Percentiles rank a stretch among this genome's conserved stretches.
These are phyloP conservation scores for Lophius piscatorius DNA, from an alignment of 2,113 vertebrate genomes.

Conservation along the genomic window DNA sequence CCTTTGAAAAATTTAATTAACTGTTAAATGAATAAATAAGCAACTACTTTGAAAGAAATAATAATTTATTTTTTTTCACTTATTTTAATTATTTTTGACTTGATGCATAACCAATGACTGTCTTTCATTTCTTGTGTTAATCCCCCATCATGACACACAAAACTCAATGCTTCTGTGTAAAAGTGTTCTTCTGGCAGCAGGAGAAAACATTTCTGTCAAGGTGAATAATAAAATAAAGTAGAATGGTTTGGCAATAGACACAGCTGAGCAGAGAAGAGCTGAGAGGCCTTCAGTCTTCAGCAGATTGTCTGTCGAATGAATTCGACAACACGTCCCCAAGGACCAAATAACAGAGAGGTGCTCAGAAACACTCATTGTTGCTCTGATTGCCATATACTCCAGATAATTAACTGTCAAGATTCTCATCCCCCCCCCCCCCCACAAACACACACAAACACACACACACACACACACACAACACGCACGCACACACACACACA, in stretches of 20 bases:
- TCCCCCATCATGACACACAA: too few species aligned
- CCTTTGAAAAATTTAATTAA: too few species aligned
- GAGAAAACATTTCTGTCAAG: constrained; percentile 40
- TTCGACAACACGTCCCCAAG: constrained; percentile 51
- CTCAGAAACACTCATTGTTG: constrained; percentile 64
- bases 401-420: constrained; percentile 78
- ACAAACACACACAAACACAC: too few species aligned
- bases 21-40: too few species aligned
- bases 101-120: too few species aligned
- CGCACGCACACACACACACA: neutral
- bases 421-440: constrained; percentile 46
- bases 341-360: constrained; percentile 60
- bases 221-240: constrained; percentile 39
- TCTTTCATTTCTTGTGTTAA: too few species aligned
- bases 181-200: too few species aligned
- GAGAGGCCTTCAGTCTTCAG: constrained; percentile 56
- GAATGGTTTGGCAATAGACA: constrained; percentile 29
- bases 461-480: too few species aligned
- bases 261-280: constrained; percentile 50
- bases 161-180: too few species aligned
- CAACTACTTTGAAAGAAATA: too few species aligned
- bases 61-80: too few species aligned
- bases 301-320: constrained; percentile 54
- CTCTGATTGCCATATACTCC: constrained; percentile 70
- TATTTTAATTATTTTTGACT: too few species aligned